These are phyloP conservation scores for Indicator maculatus DNA, from an alignment of 2,113 vertebrate genomes.

Conservation along the genomic window DNA sequence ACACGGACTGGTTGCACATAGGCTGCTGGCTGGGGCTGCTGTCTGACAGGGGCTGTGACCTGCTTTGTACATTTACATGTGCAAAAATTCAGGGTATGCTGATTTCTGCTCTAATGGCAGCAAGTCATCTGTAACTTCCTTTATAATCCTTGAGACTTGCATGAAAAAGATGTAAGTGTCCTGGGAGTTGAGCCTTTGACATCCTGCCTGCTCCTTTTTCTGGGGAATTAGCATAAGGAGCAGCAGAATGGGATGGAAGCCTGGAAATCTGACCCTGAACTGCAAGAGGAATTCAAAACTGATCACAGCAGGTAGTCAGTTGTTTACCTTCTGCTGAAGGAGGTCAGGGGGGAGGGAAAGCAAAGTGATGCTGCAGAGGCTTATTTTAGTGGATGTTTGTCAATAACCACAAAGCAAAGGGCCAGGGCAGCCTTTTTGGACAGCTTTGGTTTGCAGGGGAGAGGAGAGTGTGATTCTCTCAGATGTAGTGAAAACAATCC, in stretches of 20 bases:
- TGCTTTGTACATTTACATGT: not conserved
- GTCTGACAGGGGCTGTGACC: not conserved
- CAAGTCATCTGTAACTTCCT: not conserved
- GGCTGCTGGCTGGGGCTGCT: not conserved
- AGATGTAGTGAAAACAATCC: not conserved
- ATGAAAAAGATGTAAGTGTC: not conserved
- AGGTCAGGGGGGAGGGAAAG: not conserved
- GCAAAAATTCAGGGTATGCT: not conserved
- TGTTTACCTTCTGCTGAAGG: not conserved
- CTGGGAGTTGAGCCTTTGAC: not conserved
- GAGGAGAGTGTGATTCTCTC: not conserved
- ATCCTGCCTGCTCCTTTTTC: not conserved
- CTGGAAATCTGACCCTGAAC: not conserved
- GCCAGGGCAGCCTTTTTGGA: not conserved
- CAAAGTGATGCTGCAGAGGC: not conserved
- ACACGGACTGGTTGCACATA: not conserved
- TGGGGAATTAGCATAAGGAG: not conserved
- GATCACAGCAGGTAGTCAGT: not conserved
- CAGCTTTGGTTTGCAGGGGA: not conserved
- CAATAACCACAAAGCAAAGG: not conserved
- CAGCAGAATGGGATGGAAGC: not conserved
- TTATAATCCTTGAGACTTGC: not conserved
- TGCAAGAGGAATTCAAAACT: not conserved
- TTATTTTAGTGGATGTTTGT: not conserved
- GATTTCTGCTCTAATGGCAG: slow-evolving; percentile 11